Evolutionary conservation across 2,113 vertebrate species (phyloP).

Genomic region (Seriola quinqueradiata): DNA sequence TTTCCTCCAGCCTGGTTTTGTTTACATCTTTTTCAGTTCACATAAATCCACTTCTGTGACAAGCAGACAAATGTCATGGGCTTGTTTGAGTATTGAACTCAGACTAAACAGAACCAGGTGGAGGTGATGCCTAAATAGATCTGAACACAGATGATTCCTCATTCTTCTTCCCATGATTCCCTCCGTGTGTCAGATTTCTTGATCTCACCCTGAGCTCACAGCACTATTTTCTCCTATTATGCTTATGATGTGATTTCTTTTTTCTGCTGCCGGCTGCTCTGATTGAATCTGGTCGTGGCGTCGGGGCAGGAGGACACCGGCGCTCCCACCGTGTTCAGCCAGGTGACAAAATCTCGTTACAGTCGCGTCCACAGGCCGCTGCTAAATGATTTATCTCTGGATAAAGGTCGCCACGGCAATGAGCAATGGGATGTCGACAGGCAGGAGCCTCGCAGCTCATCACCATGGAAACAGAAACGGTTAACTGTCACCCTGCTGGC

Average conservation of each 20-base stretch:
- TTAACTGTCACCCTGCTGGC: neutral
- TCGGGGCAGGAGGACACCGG: neutral
- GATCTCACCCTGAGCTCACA: neutral
- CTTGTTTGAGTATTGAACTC: too few relatives aligned
- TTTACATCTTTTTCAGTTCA: too few relatives aligned
- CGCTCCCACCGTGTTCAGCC: constrained; percentile 33
- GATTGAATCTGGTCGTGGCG: constrained; percentile 22
- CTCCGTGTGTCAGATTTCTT: neutral
- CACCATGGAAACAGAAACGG: constrained; percentile 51
- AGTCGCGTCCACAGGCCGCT: constrained; percentile 21
- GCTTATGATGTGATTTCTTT: neutral
- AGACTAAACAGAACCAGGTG: neutral
- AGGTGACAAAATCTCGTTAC: constrained; percentile 57
- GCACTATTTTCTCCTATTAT: neutral
- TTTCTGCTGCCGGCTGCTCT: neutral
- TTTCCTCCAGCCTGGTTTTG: too few relatives aligned
- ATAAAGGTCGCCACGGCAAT: constrained; percentile 62
- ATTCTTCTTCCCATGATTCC: neutral
- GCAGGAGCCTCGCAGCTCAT: constrained; percentile 13
- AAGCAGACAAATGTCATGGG: too few relatives aligned
- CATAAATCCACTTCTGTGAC: too few relatives aligned
- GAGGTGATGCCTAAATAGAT: neutral
- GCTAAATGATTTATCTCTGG: constrained; percentile 56
- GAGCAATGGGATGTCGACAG: constrained; percentile 26
- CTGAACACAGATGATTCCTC: neutral